Evolutionary conservation across 2,113 vertebrate genomes (phyloP).

Genomic region (Bubo scandiacus): DNA sequence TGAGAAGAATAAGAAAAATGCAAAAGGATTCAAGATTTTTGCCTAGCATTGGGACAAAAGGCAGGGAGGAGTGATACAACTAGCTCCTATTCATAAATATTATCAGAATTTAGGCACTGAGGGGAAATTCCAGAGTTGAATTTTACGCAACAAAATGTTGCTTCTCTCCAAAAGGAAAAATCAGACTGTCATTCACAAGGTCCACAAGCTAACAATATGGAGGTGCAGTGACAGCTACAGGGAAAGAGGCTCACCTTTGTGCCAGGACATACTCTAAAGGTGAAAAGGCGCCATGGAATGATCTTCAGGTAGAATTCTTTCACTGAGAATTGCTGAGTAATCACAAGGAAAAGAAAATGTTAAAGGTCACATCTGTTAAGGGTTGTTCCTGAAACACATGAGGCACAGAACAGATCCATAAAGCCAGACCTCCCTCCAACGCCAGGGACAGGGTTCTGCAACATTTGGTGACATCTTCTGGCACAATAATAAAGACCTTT

Average conservation of each 20-base stretch:
- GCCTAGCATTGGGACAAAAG: not conserved
- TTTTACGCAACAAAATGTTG: not conserved
- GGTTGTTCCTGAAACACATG: not conserved
- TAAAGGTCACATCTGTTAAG: not conserved
- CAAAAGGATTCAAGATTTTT: not conserved
- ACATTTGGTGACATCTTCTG: not conserved
- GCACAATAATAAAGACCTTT: not conserved
- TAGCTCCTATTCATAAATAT: not conserved
- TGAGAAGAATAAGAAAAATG: not conserved
- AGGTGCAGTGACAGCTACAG: not conserved
- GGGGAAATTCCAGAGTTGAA: not conserved
- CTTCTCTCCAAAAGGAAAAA: not conserved
- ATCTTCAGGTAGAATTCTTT: slow-evolving; percentile 99
- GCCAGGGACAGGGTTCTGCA: not conserved
- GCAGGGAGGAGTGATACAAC: not conserved
- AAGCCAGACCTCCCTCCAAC: not conserved
- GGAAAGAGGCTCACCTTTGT: slow-evolving; percentile 86
- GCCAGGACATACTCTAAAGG: slow-evolving; percentile 96
- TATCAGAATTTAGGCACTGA: not conserved
- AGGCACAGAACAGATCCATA: not conserved
- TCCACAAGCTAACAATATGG: not conserved
- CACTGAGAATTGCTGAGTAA: slow-evolving; percentile 94
- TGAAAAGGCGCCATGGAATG: slow-evolving; percentile 98
- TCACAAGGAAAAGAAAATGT: slow-evolving; percentile 46
- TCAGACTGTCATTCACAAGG: not conserved